A percentile compares a stretch with the other conserved stretches of the same genome.
phyloP scores from a whole-genome alignment of 2,888 invertebrate genomes.

The Andrena haemorrhoa region DNA sequence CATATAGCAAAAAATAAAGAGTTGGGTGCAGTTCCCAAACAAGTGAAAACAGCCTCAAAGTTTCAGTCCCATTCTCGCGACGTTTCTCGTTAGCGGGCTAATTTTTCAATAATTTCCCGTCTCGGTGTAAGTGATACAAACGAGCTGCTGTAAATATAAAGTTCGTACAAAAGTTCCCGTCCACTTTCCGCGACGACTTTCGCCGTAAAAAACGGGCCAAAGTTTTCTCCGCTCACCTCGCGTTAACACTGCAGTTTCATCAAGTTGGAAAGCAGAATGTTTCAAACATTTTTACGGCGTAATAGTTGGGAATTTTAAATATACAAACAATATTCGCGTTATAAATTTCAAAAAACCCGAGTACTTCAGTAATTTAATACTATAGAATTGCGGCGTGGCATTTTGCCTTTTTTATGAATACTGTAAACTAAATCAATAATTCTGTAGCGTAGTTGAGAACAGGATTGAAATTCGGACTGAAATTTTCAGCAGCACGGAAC shows the following conservation, averaged over 20 bases:
- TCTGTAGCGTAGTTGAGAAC: no score
- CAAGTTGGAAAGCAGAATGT: constrained; percentile 14
- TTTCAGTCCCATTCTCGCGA: not conserved
- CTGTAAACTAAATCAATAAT: no score
- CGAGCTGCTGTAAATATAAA: constrained; percentile 37
- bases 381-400: no score
- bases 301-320: not conserved
- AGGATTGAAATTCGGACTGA: no score
- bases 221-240: constrained; percentile 17
- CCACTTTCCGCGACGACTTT: not conserved
- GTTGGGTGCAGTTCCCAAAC: not conserved
- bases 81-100: constrained; percentile 4
- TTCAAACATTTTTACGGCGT: constrained; percentile 2
- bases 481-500: no score
- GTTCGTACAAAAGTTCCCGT: constrained; percentile 17
- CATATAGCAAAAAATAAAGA: no score
- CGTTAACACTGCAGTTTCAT: constrained; percentile 17
- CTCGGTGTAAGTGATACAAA: constrained; percentile 32
- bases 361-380: no score
- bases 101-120: constrained; percentile 9
- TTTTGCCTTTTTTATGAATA: no score
- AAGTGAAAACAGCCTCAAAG: not conserved
- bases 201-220: constrained; percentile 25
- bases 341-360: no score
- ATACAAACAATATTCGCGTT: no score